Evolutionary conservation across 92 coral and sea anemone species (phyloP), one percentile per base, ranked within the genome.

Genomic region (Zoanthus gigantus): DNA sequence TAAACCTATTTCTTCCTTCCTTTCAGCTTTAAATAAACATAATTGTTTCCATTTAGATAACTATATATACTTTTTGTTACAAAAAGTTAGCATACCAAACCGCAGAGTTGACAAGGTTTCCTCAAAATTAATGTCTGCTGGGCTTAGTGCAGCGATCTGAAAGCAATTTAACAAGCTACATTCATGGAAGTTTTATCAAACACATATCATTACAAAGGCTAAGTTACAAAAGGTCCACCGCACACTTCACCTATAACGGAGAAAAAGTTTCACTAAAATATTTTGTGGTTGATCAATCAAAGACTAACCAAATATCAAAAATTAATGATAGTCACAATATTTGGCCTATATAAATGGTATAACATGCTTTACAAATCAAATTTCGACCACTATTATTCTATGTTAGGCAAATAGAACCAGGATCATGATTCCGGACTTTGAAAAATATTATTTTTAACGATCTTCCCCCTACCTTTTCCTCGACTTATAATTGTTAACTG

Each of bases 81-180:
- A 11, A 76, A 23, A 15, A 46, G 11, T 4, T 46, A 6, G 16
- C 97, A 84, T 90, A 96, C 98, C 98, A 63, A 96, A 96, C 58
- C 98, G 86, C 54, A 96, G 68, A 1, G 98, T 96, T 42, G 98
- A 94, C 72, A 96, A 84, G 5, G 98, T 96, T 56, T 96, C 98
- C n/a, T 96, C 98, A 83, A 66, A 96, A 80, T 96, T 96, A 68
- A 96, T 96, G 72, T 96, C 98, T 66, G 98, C 98, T 9, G 98
- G 98, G 80, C 98, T 96, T n/a, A 96, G 87, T 15, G 98, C 98
- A 32, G 98, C 98, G 74, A 96, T 96, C 98, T 96, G 58, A 69
- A 69, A 69, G 9, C 13, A 18, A 10, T 13, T 29, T 34, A 12
- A 16, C 7, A 31, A 17, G 30, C 9, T 34, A 34, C 42, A 34